Conservation (phyloP, 2,113 vertebrate genomes). For the Psilopsiagon aymara region DNA sequence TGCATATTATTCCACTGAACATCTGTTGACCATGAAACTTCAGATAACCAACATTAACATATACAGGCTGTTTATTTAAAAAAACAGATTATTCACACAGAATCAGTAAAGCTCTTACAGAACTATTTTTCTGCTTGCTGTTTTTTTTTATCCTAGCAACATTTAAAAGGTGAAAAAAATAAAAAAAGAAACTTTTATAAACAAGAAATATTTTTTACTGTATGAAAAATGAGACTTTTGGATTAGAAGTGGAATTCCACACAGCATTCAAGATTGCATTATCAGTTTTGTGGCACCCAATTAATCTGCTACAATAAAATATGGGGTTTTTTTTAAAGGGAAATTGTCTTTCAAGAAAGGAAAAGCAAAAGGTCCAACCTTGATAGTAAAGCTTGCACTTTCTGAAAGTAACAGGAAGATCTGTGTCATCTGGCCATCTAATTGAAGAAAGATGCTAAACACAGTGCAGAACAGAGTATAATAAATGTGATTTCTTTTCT, state of each 20-base stretch:
- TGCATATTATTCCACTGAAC: constrained; percentile 48
- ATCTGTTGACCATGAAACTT: constrained; percentile 68
- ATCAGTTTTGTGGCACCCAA: constrained; percentile 41
- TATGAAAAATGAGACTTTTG: constrained; percentile 66
- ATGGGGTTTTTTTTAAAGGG: constrained; percentile 9
- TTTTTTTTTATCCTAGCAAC: not conserved
- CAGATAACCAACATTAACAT: constrained; percentile 74
- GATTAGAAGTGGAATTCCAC: constrained; percentile 58
- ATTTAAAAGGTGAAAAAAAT: not conserved
- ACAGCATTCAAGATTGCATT: constrained; percentile 23
- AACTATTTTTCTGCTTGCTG: constrained; percentile 16
- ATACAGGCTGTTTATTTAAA: constrained; percentile 66
- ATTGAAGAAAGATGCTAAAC: constrained; percentile 70
- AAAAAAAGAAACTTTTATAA: not conserved
- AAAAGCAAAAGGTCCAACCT: constrained; percentile 48
- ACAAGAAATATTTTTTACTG: constrained; percentile 24
- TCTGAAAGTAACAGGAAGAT: constrained; percentile 63
- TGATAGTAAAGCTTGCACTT: constrained; percentile 21
- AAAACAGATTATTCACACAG: constrained; percentile 60
- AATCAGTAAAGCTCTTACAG: constrained; percentile 55
- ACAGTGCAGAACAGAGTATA: not conserved
- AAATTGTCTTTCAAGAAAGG: constrained; percentile 48
- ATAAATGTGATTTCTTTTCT: constrained; percentile 51
- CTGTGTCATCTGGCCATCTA: constrained; percentile 49
- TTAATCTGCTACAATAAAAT: constrained; percentile 63